Evolutionary conservation across 92 coral and sea anemone genomes (phyloP).

Genomic region (Epizoanthus rinbou): DNA sequence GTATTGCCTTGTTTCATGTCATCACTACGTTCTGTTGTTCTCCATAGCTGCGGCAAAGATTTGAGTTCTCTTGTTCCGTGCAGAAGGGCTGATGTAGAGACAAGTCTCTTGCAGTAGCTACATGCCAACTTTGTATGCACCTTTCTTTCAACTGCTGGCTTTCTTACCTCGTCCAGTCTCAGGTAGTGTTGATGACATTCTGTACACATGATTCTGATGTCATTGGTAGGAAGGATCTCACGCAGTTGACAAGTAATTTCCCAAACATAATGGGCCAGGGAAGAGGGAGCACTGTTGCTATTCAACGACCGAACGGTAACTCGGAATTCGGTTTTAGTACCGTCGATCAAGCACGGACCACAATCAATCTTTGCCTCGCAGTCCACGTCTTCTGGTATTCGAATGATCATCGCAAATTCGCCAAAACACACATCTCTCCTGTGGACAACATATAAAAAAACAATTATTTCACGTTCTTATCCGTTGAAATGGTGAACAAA

Average conservation of each 20-base stretch:
- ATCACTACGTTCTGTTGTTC: background rate
- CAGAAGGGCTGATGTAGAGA: background rate
- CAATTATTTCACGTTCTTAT: background rate
- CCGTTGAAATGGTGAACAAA: background rate
- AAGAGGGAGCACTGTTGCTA: background rate
- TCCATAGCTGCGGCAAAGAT: conserved; percentile 21
- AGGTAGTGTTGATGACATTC: conserved; percentile 14
- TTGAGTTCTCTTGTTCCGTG: conserved; percentile 10
- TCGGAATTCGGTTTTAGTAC: conserved; percentile 25
- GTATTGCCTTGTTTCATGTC: conserved; percentile 8
- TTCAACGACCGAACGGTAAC: conserved; percentile 21
- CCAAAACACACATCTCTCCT: conserved; percentile 28
- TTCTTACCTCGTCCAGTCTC: background rate
- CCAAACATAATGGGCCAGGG: background rate
- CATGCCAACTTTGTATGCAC: background rate
- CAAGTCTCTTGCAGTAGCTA: background rate
- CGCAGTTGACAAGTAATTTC: background rate
- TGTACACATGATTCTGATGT: conserved; percentile 24
- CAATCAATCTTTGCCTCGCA: conserved; percentile 31
- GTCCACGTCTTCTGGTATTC: conserved; percentile 34
- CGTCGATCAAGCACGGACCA: conserved; percentile 5
- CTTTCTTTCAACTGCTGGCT: background rate
- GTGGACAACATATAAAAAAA: background rate
- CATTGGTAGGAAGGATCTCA: conserved; percentile 15
- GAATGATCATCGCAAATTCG: conserved; percentile 26